Percentiles rank a stretch among this genome's conserved stretches.
These are phyloP conservation scores for Stomorhina lunata DNA, from an alignment of 2,888 invertebrate genomes.

Conservation along the genomic window DNA sequence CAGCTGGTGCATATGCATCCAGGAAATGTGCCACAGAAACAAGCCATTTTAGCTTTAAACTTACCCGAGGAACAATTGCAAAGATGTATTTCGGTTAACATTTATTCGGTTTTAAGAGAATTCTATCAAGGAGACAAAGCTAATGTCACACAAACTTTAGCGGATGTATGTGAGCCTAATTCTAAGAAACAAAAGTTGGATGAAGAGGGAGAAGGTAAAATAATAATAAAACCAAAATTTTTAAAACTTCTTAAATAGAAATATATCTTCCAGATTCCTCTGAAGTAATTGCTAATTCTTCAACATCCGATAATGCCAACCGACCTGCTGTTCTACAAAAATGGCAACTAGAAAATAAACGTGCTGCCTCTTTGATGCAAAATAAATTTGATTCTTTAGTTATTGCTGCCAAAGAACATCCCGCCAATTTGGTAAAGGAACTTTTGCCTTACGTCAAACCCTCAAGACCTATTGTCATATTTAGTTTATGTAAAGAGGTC, in stretches of 20 bases:
- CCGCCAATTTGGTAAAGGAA: slow-evolving; percentile 87
- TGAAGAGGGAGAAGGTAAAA: slow-evolving; percentile 70
- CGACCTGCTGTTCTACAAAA: slow-evolving; percentile 75
- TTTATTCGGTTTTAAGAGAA: slow-evolving; percentile 87
- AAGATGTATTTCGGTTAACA: slow-evolving; percentile 87
- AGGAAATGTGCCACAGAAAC: slow-evolving; percentile 89
- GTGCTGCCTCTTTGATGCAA: slow-evolving; percentile 83
- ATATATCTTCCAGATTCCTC: not conserved
- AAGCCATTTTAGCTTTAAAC: slow-evolving; percentile 89
- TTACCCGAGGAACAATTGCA: slow-evolving; percentile 86
- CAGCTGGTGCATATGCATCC: slow-evolving; percentile 88
- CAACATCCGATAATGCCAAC: not conserved
- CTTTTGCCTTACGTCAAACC: slow-evolving; percentile 88
- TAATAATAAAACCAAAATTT: not conserved
- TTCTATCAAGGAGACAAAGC: slow-evolving; percentile 82
- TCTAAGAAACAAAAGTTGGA: slow-evolving; percentile 76
- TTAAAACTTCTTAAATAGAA: not conserved
- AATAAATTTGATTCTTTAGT: slow-evolving; percentile 87
- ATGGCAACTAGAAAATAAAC: slow-evolving; percentile 86
- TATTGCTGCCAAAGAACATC: slow-evolving; percentile 92
- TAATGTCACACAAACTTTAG: not conserved
- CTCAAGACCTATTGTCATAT: slow-evolving; percentile 92
- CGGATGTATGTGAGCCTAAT: slow-evolving; percentile 46
- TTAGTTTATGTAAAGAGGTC: slow-evolving; percentile 89
- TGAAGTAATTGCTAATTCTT: not conserved